Base-by-base conservation (phyloP, 2,113 vertebrate genomes). In the Lanius collurio region DNA sequence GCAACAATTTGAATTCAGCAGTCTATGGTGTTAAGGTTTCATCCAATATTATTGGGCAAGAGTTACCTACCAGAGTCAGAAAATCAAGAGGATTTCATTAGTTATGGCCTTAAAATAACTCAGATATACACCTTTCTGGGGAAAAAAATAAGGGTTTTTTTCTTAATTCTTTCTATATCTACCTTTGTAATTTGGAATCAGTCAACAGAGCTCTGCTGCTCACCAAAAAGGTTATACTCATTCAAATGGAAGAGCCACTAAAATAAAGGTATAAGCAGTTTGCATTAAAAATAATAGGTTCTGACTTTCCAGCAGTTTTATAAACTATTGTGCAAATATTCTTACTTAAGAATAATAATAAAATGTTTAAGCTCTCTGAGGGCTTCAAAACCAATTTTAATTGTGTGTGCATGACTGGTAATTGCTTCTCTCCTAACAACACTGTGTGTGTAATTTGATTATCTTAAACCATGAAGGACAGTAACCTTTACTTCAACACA, bases 381-480 rank as follows among this genome's bases (percentile, higher is more conserved):
- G 60, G 30, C 28, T 91, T 87, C 79, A 78, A 89, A 94, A 90
- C 20, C 90, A 90, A 50, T 62, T 84, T 95, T 92, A 95, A 94
- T 93, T 91, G 31, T 87, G 47, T 83, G 85, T 90, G 81, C 63
- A 55, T 87, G 81, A 87, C 52, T 85, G 83, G 56, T 92, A 92
- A 97, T 93, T 94, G 42, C 57, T 93, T 83, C 35, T 56, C 71
- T 27, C 75, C 31, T 20, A 37, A 7, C 16, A 86, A 94, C 59
- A 69, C 19, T 27, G 22, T 59, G 31, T 33, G 15, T 75, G 52
- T 93, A 94, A 96, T 90, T 94, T 92, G 68, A 96, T 97, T 90
- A 96, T 92, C 49, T 82, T 80, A 87, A 83, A 80, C 89, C 59
- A 86, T 95, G 89, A 97, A 97, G 93, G 85, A 86, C 71, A 89